A percentile compares a stretch with the other conserved stretches of the same genome.
Evolutionary conservation across 2,888 invertebrate species (phyloP).

Genomic region (Keiferia lycopersicella): DNA sequence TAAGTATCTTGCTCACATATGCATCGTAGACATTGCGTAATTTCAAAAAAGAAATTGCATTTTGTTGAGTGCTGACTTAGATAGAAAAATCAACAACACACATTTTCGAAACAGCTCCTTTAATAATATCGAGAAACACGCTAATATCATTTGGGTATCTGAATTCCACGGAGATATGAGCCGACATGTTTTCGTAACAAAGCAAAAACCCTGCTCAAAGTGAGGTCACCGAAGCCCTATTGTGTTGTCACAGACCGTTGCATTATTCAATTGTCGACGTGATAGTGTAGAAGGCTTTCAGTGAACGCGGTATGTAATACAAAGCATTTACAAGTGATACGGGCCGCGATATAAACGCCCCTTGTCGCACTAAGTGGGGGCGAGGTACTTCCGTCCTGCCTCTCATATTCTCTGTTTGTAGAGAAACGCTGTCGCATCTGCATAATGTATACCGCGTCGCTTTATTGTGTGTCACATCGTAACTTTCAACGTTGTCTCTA

Average conservation of each 20-base stretch:
- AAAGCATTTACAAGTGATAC: constrained; percentile 58
- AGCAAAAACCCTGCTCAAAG: constrained; percentile 47
- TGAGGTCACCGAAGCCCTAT: constrained; percentile 39
- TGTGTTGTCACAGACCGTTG: constrained; percentile 51
- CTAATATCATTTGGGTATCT: constrained; percentile 21
- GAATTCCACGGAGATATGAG: constrained; percentile 5
- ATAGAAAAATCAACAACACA: neutral
- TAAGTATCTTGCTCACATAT: too few relatives aligned
- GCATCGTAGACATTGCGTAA: too few relatives aligned
- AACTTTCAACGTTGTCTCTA: constrained; percentile 25
- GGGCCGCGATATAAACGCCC: constrained; percentile 46
- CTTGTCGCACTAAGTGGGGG: constrained; percentile 42
- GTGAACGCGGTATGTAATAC: constrained; percentile 42
- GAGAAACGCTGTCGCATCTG: constrained; percentile 42
- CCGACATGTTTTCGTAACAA: constrained; percentile 44
- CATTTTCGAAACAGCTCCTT: neutral
- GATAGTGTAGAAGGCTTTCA: constrained; percentile 42
- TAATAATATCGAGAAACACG: neutral
- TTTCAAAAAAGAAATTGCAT: too few relatives aligned
- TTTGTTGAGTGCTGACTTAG: too few relatives aligned
- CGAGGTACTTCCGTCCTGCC: constrained; percentile 34
- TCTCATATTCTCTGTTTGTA: constrained; percentile 32
- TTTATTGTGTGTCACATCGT: constrained; percentile 35
- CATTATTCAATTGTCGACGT: constrained; percentile 58
- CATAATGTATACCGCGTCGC: constrained; percentile 44